These are phyloP conservation scores for Misgurnus anguillicaudatus DNA, from an alignment of 2,113 vertebrate genomes.

Conservation along the genomic window DNA sequence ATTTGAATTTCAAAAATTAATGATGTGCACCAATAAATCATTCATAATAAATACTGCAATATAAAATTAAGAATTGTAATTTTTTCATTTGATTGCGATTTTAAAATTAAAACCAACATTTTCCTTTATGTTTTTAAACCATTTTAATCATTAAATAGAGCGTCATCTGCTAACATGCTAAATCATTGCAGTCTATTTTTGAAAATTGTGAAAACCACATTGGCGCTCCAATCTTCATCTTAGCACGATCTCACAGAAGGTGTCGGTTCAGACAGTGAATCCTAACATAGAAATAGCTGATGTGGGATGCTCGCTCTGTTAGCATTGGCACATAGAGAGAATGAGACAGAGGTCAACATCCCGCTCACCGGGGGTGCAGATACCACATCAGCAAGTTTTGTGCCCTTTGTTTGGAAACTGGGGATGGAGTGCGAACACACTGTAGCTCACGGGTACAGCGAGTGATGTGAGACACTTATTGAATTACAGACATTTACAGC, in stretches of 20 bases:
- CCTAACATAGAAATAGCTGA: conserved; percentile 30
- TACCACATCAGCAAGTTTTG: conserved; percentile 41
- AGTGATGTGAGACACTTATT: neutral
- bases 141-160: too few relatives aligned
- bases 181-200: conserved; percentile 17
- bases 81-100: too few relatives aligned
- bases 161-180: conserved; percentile 12
- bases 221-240: neutral
- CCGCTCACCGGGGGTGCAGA: conserved; percentile 22
- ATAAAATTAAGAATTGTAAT: too few relatives aligned
- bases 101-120: too few relatives aligned
- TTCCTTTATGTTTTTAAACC: too few relatives aligned
- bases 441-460: neutral
- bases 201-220: conserved; percentile 1
- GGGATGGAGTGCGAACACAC: conserved; percentile 12
- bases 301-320: conserved; percentile 16
- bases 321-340: conserved; percentile 21
- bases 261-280: conserved; percentile 39
- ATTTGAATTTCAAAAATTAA: too few relatives aligned
- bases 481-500: neutral
- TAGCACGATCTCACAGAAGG: conserved; percentile 12
- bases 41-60: too few relatives aligned
- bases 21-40: too few relatives aligned
- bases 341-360: conserved; percentile 34
- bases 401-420: conserved; percentile 40